Percentiles rank a stretch among this genome's conserved stretches.
phyloP scores from a whole-genome alignment of 2,113 vertebrate genomes.

The Notarius lentiginosus region DNA sequence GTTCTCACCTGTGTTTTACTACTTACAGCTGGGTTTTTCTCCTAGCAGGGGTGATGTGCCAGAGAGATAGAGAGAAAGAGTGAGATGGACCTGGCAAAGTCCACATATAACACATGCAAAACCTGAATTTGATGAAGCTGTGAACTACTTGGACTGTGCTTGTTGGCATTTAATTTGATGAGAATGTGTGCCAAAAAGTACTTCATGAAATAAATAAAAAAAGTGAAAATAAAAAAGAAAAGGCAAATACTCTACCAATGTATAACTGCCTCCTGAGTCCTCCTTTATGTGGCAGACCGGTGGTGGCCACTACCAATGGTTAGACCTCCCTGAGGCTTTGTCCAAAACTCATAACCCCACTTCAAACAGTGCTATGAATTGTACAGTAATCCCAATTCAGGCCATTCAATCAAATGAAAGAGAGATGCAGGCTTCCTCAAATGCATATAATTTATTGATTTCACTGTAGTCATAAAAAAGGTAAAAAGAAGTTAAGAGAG shows the following conservation, averaged over 20 bases:
- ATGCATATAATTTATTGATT: no score
- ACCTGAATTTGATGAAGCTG: neutral
- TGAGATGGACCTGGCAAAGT: no score
- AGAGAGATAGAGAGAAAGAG: neutral
- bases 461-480: no score
- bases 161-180: neutral
- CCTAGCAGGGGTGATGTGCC: neutral
- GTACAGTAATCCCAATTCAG: no score
- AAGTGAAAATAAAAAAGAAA: neutral
- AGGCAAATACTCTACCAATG: neutral
- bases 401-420: no score
- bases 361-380: no score
- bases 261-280: neutral
- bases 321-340: no score
- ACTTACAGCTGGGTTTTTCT: neutral
- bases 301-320: no score
- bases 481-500: no score
- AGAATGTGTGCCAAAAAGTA: neutral
- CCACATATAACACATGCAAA: neutral
- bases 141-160: neutral
- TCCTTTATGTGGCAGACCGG: no score
- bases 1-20: neutral
- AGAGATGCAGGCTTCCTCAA: no score
- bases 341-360: no score
- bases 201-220: neutral